Conservation (phyloP, 2,888 invertebrate species). For the Diadegma fenestrale region DNA sequence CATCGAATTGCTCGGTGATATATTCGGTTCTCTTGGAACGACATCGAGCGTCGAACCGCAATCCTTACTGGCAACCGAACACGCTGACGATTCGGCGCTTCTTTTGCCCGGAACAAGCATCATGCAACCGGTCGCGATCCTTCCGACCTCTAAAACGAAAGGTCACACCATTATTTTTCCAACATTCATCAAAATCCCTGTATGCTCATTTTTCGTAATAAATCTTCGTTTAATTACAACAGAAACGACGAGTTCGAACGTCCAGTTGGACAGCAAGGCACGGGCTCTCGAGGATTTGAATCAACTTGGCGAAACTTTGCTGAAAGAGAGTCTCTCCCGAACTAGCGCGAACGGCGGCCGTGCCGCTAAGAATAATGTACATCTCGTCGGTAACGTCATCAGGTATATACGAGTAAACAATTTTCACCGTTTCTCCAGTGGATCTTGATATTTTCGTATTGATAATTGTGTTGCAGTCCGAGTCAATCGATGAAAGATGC, state of each 20-base stretch:
- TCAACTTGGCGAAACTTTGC: slow-evolving; percentile 91
- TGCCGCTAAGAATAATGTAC: slow-evolving; percentile 82
- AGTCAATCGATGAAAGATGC: not conserved
- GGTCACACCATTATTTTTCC: slow-evolving; percentile 33
- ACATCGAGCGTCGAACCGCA: slow-evolving; percentile 64
- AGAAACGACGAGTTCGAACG: slow-evolving; percentile 69
- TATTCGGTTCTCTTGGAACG: slow-evolving; percentile 84
- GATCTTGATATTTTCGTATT: not conserved
- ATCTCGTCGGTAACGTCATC: slow-evolving; percentile 81
- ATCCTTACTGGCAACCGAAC: slow-evolving; percentile 38
- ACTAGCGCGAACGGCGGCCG: slow-evolving; percentile 73
- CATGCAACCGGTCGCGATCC: slow-evolving; percentile 79
- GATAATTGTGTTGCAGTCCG: not conserved
- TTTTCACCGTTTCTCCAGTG: not conserved
- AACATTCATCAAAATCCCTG: not conserved
- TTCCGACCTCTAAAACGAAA: slow-evolving; percentile 62
- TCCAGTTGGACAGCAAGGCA: slow-evolving; percentile 83
- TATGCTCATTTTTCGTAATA: not conserved
- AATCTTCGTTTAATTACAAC: not conserved
- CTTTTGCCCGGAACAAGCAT: slow-evolving; percentile 76
- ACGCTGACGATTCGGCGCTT: slow-evolving; percentile 68
- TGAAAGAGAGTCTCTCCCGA: slow-evolving; percentile 88
- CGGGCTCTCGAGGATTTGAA: slow-evolving; percentile 92
- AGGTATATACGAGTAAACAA: not conserved
- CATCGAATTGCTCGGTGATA: slow-evolving; percentile 86